Evolutionary conservation across 1,140 invertebrate genomes (phyloP), one percentile per base, ranked within the genome.

Genomic region (Yoshiicerus persimilis): DNA sequence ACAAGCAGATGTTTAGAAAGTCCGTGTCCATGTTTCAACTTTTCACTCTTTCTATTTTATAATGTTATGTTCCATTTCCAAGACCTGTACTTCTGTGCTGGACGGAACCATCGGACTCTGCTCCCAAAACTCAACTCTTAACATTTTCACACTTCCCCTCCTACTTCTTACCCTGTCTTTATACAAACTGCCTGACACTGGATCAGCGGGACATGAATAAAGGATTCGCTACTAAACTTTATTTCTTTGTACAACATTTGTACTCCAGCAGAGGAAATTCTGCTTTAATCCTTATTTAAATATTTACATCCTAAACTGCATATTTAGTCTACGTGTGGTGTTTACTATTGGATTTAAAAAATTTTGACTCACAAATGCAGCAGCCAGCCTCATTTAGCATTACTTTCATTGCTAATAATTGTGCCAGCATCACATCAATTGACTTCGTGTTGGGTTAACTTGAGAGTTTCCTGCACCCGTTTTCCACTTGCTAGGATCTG

Each of bases 1-100:
- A 80, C 75, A 23, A 80, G 34, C 75, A 80, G 75, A 80, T 80
- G 75, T 80, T 80, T 38, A 80, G 32, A 80, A 11, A 80, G 75
- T 36, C 64, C 64, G 64, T 70, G 64, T 70, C 34, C 75, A 34
- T 34, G 34, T n/a, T 80, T 80, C 32, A 36, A 80, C 75, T 80
- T 70, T 38, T 80, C 75, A 80, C 75, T 80, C 32, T 80, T 38
- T 36, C 32, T 34, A 34, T 80, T 32, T 34, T 80, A n/a, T 70
- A 70, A 70, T 9, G 64, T 27, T 27, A n/a, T n/a, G 5, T 4
- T 23, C 25, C 5, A 23, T 66, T 23, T 66, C 62, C 23, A 1
- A 4, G 3, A 13, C 30, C 9, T 30, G 25, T 30, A 47, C 41
- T 47, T 13, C 66, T 70, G 66, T 20, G 34, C 75, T 80, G 75